These are phyloP conservation scores for Acanthochromis polyacanthus DNA, from an alignment of 2,113 vertebrate genomes.

Conservation along the genomic window DNA sequence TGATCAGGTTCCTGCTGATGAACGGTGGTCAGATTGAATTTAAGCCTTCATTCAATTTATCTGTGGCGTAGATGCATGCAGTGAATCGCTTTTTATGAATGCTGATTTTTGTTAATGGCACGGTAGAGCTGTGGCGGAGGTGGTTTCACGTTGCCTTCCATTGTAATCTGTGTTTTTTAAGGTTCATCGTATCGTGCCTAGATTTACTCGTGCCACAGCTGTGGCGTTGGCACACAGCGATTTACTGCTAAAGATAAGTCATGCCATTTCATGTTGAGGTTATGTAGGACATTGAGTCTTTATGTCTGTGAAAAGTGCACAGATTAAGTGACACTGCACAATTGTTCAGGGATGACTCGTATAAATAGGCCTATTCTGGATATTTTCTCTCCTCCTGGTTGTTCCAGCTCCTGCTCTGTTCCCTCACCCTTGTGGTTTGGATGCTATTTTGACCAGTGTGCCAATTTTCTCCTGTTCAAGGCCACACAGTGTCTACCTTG, in stretches of 20 bases:
- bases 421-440: constrained; percentile 80
- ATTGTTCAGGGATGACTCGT: constrained; percentile 64
- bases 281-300: constrained; percentile 53
- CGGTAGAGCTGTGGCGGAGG: not conserved
- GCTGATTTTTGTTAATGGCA: not conserved
- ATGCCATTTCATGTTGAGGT: constrained; percentile 13
- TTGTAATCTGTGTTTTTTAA: not conserved
- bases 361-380: constrained; percentile 70
- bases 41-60: not conserved
- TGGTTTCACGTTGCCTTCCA: not conserved
- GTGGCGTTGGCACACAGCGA: constrained; percentile 14
- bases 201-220: constrained; percentile 14
- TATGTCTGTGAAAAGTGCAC: constrained; percentile 38
- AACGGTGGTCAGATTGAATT: constrained; percentile 1
- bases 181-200: constrained; percentile 1
- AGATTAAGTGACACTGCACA: constrained; percentile 65
- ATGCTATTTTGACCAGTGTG: constrained; percentile 83
- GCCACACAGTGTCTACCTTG: constrained; percentile 45
- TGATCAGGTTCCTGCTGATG: constrained; percentile 27
- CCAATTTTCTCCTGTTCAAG: constrained; percentile 75
- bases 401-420: constrained; percentile 62
- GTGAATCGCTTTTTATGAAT: not conserved
- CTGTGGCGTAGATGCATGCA: not conserved
- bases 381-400: constrained; percentile 56
- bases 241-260: constrained; percentile 20